phyloP scores from a whole-genome alignment of 1,140 invertebrate species.

The Nebria ingens region DNA sequence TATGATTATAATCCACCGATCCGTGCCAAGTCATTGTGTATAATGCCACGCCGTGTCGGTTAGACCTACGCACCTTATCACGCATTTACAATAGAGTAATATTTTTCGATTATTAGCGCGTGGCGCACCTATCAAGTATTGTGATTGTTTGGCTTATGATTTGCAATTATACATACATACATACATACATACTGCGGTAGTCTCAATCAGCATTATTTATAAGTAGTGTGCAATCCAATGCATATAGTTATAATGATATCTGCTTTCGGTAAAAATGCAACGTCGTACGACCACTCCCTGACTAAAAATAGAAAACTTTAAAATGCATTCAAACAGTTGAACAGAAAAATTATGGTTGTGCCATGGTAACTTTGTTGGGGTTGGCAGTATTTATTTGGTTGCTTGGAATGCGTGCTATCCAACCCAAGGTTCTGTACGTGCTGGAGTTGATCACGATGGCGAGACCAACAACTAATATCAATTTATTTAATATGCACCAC shows the following conservation, averaged over 20 bases:
- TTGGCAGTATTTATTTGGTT: not conserved
- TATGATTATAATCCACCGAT: not conserved
- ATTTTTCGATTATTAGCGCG: not conserved
- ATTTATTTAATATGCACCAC: not conserved
- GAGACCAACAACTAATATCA: not conserved
- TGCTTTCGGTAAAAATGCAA: not conserved
- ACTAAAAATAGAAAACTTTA: not conserved
- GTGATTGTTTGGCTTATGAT: not conserved
- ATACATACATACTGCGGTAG: not conserved
- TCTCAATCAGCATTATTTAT: not conserved
- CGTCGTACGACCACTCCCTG: not conserved
- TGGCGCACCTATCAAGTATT: not conserved
- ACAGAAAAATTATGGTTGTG: not conserved
- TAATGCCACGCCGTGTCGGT: not conserved
- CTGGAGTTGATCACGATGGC: not conserved
- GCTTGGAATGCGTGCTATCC: not conserved
- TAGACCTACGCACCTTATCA: not conserved
- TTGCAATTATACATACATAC: not conserved
- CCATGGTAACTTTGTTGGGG: not conserved
- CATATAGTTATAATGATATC: not conserved
- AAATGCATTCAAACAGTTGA: not conserved
- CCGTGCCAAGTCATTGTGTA: not conserved
- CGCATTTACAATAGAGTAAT: not conserved
- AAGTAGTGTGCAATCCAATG: not conserved
- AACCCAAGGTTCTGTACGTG: not conserved